These are phyloP conservation scores for Clarias platycephalus DNA, from an alignment of 2,797 vertebrate species.

Conservation along the genomic window DNA sequence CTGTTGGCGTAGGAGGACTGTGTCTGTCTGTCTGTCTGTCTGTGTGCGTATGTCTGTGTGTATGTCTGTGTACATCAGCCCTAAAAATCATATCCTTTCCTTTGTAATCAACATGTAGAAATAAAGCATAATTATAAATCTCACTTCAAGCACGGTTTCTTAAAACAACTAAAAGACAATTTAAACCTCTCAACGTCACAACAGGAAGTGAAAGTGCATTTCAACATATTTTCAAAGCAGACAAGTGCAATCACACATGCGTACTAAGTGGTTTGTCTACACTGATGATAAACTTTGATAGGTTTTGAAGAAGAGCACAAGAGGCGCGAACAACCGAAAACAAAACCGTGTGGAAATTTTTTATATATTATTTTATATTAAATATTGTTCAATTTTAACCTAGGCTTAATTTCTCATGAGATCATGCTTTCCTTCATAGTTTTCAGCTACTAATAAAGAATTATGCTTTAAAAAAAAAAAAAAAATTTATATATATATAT, in stretches of 20 bases:
- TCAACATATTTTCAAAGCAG: not conserved
- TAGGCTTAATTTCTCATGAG: not conserved
- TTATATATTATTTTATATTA: not conserved
- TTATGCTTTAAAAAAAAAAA: too few relatives aligned
- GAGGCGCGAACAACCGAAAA: not conserved
- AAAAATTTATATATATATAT: too few relatives aligned
- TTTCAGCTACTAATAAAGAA: not conserved
- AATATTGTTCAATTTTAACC: not conserved
- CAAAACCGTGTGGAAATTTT: not conserved
- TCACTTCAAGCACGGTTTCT: not conserved
- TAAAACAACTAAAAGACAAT: not conserved
- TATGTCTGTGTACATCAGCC: not conserved
- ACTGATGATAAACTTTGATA: not conserved
- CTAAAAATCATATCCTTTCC: not conserved
- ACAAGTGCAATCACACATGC: not conserved
- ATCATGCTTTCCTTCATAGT: not conserved
- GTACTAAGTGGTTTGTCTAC: not conserved
- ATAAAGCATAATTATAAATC: not conserved
- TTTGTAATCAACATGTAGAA: not conserved
- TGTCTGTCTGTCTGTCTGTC: not conserved
- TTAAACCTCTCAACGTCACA: not conserved
- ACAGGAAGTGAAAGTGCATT: constrained; percentile 10
- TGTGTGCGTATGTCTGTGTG: not conserved
- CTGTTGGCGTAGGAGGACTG: constrained; percentile 39
- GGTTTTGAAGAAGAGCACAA: not conserved